phyloP scores from a whole-genome alignment of 2,797 vertebrate species.

The Coregonus sp. region DNA sequence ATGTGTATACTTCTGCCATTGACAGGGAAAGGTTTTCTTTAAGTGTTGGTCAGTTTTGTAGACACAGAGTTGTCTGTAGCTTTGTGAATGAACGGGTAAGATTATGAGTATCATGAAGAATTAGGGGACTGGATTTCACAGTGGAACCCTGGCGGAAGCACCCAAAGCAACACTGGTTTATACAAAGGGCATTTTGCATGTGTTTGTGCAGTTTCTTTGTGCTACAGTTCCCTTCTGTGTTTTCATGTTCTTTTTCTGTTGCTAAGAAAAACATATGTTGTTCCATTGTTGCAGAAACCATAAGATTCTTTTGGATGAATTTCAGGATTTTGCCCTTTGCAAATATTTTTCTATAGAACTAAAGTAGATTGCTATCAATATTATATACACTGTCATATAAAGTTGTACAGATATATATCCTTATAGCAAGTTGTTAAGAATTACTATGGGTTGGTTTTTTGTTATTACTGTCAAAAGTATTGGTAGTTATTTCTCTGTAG shows the following conservation, averaged over 20 bases:
- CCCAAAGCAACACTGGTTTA: conserved; percentile 53
- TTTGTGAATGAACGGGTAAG: conserved; percentile 30
- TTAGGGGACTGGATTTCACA: conserved; percentile 12
- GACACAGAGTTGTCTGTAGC: conserved; percentile 16
- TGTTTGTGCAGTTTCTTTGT: conserved; percentile 29
- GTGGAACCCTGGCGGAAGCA: conserved; percentile 19
- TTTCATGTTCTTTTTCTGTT: conserved; percentile 17
- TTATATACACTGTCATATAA: conserved; percentile 54
- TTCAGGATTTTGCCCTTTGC: conserved; percentile 58
- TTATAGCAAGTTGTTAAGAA: conserved; percentile 41
- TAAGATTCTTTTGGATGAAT: conserved; percentile 42
- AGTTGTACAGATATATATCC: conserved; percentile 59
- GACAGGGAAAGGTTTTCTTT: conserved; percentile 16
- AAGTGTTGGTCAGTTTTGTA: conserved; percentile 8
- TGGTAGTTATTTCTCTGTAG: conserved; percentile 19
- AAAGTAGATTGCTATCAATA: conserved; percentile 54
- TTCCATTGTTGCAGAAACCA: conserved; percentile 35
- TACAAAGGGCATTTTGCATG: conserved; percentile 47
- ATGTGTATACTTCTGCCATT: conserved; percentile 22
- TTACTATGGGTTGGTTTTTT: conserved; percentile 36
- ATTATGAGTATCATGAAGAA: conserved; percentile 32
- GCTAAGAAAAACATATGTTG: conserved; percentile 20
- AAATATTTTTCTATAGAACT: conserved; percentile 66
- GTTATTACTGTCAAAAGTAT: conserved; percentile 43
- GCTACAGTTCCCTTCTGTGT: conserved; percentile 25